phyloP scores from a whole-genome alignment of 2,113 vertebrate species.

The Dipodomys stephensi region DNA sequence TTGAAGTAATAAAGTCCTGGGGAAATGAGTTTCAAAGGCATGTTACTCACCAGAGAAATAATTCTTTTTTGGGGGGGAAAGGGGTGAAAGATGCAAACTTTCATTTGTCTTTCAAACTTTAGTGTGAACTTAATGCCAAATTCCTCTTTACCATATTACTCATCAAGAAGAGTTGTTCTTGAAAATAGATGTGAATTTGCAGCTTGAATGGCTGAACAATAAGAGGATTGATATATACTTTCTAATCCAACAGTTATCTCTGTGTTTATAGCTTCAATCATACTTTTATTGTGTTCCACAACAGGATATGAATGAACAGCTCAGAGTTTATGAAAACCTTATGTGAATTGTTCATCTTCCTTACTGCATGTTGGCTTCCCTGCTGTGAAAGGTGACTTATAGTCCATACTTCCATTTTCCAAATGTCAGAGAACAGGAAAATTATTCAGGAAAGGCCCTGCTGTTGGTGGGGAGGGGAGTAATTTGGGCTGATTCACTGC shows the following conservation, averaged over 20 bases:
- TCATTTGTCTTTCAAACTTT: background rate
- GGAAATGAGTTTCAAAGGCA: slow-evolving; percentile 7
- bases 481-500: slow-evolving; percentile 34
- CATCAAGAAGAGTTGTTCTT: slow-evolving; percentile 25
- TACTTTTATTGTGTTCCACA: slow-evolving; percentile 15
- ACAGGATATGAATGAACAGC: slow-evolving; percentile 21
- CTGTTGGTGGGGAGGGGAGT: background rate
- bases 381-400: slow-evolving; percentile 18
- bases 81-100: background rate
- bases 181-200: slow-evolving; percentile 18
- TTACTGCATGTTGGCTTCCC: background rate
- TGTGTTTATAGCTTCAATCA: slow-evolving; percentile 45
- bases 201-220: slow-evolving; percentile 13
- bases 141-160: slow-evolving; percentile 16
- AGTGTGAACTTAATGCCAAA: background rate
- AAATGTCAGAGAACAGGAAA: slow-evolving; percentile 52
- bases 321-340: slow-evolving; percentile 55
- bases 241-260: slow-evolving; percentile 1
- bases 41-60: background rate
- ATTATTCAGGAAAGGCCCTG: background rate
- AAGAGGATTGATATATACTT: background rate
- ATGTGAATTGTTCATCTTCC: slow-evolving; percentile 17
- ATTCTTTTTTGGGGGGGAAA: background rate
- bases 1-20: background rate
- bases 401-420: slow-evolving; percentile 4